Conservation (phyloP, 2,888 invertebrate species). For the Drosophila paucipuncta region DNA sequence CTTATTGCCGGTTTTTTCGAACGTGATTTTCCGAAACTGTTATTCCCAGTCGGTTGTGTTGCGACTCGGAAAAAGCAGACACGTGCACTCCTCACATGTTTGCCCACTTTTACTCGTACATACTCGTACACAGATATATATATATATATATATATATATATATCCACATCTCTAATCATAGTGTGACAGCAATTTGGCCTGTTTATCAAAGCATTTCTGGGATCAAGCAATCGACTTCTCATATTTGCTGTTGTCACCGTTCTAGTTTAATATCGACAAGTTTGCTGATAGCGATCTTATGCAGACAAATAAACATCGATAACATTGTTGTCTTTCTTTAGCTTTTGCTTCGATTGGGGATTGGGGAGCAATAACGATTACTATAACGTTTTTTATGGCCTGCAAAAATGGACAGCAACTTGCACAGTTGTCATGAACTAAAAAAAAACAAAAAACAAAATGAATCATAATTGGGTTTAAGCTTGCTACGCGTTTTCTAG, state of each 20-base stretch:
- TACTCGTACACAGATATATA: neutral
- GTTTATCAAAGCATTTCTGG: neutral
- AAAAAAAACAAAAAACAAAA: neutral
- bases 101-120: neutral
- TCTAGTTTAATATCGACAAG: neutral
- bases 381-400: neutral
- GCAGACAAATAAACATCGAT: neutral
- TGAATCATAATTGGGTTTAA: neutral
- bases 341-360: neutral
- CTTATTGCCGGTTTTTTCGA: conserved; percentile 44
- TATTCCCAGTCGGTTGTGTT: neutral
- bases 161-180: conserved; percentile 2
- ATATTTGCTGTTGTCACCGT: neutral
- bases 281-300: neutral
- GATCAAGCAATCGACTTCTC: conserved; percentile 8
- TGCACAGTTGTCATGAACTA: neutral
- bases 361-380: neutral
- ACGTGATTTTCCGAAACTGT: neutral
- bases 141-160: too few species aligned
- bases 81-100: conserved; percentile 2
- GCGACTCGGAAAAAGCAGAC: neutral
- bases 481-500: neutral
- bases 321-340: neutral
- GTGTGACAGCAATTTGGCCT: neutral
- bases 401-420: neutral